Conservation (phyloP, 2,888 invertebrate species). For the Dryobota labecula region DNA sequence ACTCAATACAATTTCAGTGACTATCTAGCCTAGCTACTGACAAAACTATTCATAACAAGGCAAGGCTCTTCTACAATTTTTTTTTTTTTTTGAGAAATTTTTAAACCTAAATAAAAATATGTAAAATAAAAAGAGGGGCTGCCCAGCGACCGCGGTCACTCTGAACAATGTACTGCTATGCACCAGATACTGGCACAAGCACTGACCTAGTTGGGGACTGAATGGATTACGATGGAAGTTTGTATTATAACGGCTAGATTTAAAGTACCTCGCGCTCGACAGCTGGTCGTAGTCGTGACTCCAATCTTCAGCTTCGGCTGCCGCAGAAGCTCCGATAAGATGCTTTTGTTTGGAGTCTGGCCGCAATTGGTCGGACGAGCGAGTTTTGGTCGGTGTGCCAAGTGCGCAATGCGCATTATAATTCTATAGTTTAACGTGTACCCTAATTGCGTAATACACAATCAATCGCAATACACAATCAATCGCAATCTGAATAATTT, state of each 20-base stretch:
- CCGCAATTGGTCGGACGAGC: neutral
- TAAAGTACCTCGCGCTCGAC: too few species aligned
- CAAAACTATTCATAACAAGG: neutral
- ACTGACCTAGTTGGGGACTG: conserved; percentile 7
- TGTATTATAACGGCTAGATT: neutral
- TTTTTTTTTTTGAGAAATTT: neutral
- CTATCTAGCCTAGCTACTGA: too few species aligned
- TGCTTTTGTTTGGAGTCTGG: neutral
- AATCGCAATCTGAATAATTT: too few species aligned
- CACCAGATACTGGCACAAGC: conserved; percentile 52
- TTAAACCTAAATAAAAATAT: too few species aligned
- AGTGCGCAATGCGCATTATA: neutral
- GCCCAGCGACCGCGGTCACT: conserved; percentile 66
- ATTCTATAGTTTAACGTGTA: neutral
- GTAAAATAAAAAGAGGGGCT: conserved; percentile 63
- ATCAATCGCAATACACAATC: too few species aligned
- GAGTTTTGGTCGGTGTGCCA: neutral
- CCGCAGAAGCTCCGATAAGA: neutral
- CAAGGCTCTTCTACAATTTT: neutral
- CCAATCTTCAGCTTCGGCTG: neutral
- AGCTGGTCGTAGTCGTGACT: neutral
- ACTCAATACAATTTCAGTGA: too few species aligned
- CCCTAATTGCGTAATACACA: too few species aligned
- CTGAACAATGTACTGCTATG: conserved; percentile 30
- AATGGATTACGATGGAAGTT: neutral